Evolutionary conservation across 2,113 vertebrate species (phyloP), one percentile per base, ranked within the genome.

Genomic region (Oreochromis spilurus): DNA sequence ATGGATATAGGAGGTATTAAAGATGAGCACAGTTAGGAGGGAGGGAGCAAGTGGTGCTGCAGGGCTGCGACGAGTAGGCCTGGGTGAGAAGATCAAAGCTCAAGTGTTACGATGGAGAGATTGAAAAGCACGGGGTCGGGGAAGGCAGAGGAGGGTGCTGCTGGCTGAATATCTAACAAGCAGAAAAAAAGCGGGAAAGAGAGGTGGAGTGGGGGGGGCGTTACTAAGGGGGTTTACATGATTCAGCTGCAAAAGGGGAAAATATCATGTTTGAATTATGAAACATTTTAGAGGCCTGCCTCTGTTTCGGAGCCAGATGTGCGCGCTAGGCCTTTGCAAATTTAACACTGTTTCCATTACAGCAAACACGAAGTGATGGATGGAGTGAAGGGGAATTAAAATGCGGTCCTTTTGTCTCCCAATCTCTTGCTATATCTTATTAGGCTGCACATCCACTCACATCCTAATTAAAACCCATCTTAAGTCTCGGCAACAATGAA

Each of bases 1-100:
- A 92, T 92, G 89, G 91, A 93, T 91, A 83, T 79, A 57, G 78
- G 86, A 72, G 91, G 90, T 91, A 91, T 92, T 91, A 88, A 92
- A 92, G 88, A 92, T 91, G 90, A 93, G 91, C 82, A 16, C 85
- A 84, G 87, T 88, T 54, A 53, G 80, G 60, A 52, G 34, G 81
- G 79, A 58, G 84, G 52, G 81, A 70, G 79, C 34, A 67, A 65
- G 78, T 84, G 89, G 83, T 57, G 90, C 95, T 94, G 91, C 65
- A 84, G 88, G 92, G 89, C 77, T 88, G 81, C 78, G 72, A 80
- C 54, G 89, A 92, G 94, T 50, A 83, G 89, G 86, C 79, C 72
- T 81, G 88, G 92, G 90, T 92, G 87, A 91, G 94, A 91, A 87
- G 94, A 94, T 96, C 94, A 95, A 95, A 96, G 93, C 94, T 93